Evolutionary conservation across 2,888 invertebrate genomes (phyloP), one percentile per base, ranked within the genome.

Genomic region (Acanthosepion lycidas): DNA sequence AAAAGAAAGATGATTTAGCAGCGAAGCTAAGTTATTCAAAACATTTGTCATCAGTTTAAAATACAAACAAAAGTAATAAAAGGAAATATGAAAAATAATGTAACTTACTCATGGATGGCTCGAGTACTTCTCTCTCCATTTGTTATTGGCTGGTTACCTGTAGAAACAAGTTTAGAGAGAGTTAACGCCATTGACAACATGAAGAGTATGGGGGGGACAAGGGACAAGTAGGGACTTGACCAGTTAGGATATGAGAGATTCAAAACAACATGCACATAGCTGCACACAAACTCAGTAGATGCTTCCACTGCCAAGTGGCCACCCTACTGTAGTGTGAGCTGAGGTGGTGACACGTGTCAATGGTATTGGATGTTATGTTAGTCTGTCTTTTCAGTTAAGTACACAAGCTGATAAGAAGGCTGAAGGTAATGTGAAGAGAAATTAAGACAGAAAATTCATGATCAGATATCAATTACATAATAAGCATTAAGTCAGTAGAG

Each of bases 101-200:
- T 23, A 92, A 92, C 92, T 92, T 92, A 92, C 92, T 92, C 92
- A 51, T 48, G 48, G 92, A 48, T 42, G 48, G 49, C 92, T 49
- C 28, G 92, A 49, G 49, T 49, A 26, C 9, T 51, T 92, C 92
- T 92, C 33, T 92, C 92, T 92, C 48, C 92, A 92, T 92, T 92
- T 92, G 92, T 92, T 49, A 92, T 49, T 49, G 48, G 92, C 23
- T 48, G 92, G 92, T 51, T 92, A 49, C 92, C 92, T 92, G 92
- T 49, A 51, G 92, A 92, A 48, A 92, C 92, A 92, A 92, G 51
- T 92, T 78, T 78, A 78, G 78, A 78, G 12, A 78, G n/a, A 15
- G 78, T 78, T 78, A 78, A 33, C 18, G 78, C 78, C n/a, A 78
- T 33, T 78, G 78, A 78, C 15, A 78, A 78, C 78, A 78, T 78